A percentile compares a stretch with the other conserved stretches of the same genome.
phyloP scores from a whole-genome alignment of 2,113 vertebrate genomes.

The Pterocles burchelli region DNA sequence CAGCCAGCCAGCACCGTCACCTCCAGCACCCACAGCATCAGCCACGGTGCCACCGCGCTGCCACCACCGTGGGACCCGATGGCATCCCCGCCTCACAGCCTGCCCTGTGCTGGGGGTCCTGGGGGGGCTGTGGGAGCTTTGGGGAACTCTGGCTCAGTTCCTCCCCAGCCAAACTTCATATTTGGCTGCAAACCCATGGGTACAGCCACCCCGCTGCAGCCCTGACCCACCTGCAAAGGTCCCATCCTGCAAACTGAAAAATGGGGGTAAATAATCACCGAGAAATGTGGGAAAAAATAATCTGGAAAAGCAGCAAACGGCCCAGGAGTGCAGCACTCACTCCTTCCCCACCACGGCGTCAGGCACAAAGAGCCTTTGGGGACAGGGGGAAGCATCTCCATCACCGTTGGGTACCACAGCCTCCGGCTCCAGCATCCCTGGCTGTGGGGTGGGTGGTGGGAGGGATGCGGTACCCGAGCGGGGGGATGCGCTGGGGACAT shows the following conservation, averaged over 20 bases:
- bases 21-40: rapidly evolving
- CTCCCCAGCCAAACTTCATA: not conserved
- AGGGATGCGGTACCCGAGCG: not conserved
- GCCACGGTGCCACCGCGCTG: rapidly evolving
- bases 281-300: not conserved
- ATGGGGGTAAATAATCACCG: not conserved
- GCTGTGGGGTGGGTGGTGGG: not conserved
- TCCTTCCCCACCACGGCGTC: not conserved
- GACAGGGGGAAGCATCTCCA: not conserved
- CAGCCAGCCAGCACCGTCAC: not conserved
- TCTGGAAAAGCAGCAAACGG: not conserved
- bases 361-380: not conserved
- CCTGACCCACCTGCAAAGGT: not conserved
- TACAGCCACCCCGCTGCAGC: not conserved
- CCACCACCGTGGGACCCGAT: rapidly evolving
- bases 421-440: not conserved
- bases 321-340: not conserved
- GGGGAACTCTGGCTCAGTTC: not conserved
- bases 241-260: not conserved
- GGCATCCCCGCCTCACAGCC: rapidly evolving
- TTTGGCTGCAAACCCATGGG: not conserved
- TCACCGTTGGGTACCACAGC: not conserved
- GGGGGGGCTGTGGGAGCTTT: rapidly evolving
- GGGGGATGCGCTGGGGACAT: rapidly evolving
- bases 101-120: not conserved